phyloP scores from a whole-genome alignment of 2,113 vertebrate genomes.

The Bufo gargarizans region DNA sequence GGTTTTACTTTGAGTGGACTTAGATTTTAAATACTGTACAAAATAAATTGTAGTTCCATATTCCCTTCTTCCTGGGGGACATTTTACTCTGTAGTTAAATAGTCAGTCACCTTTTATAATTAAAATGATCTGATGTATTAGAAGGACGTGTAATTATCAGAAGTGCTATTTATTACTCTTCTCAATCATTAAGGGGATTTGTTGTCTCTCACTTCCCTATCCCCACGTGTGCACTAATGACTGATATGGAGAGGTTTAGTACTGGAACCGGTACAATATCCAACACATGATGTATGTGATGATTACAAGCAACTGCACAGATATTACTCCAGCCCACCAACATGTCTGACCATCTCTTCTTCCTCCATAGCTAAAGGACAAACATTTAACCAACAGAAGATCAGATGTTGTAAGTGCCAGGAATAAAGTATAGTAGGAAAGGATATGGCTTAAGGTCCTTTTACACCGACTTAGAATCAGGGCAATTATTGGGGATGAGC shows the following conservation, averaged over 20 bases:
- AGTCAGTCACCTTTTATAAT: too few relatives aligned
- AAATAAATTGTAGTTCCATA: too few relatives aligned
- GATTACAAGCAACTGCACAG: neutral
- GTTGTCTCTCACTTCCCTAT: neutral
- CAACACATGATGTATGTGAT: neutral
- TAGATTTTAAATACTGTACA: too few relatives aligned
- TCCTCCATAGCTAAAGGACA: too few relatives aligned
- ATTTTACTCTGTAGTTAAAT: neutral
- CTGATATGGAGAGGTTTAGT: neutral
- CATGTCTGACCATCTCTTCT: too few relatives aligned
- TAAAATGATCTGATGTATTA: too few relatives aligned
- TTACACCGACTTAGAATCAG: too few relatives aligned
- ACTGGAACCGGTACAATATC: neutral
- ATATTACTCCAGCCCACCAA: neutral
- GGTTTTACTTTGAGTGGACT: neutral
- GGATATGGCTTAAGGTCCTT: too few relatives aligned
- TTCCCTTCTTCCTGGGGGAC: neutral
- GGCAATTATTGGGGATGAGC: too few relatives aligned
- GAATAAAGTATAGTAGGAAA: too few relatives aligned
- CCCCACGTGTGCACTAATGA: neutral
- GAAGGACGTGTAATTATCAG: neutral
- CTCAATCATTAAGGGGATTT: neutral
- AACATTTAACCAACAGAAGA: too few relatives aligned
- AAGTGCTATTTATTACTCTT: neutral
- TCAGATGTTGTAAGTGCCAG: too few relatives aligned